Percentiles rank a stretch among this genome's conserved stretches.
These are phyloP conservation scores for Enteromius argenteus DNA, from an alignment of 2,797 vertebrate genomes.

Conservation along the genomic window DNA sequence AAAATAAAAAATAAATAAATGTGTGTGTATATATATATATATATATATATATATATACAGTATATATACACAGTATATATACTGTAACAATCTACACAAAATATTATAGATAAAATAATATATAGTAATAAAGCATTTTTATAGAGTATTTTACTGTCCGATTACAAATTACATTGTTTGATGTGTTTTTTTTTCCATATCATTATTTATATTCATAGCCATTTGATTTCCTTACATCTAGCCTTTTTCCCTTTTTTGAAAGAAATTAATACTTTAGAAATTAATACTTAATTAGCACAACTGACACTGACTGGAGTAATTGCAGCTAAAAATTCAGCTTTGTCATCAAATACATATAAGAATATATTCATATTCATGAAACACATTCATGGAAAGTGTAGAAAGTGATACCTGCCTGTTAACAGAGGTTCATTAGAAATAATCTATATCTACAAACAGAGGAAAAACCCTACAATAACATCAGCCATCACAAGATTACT, in stretches of 20 bases:
- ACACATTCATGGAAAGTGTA: neutral
- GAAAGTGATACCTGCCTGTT: conserved; percentile 6
- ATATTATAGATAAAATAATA: too few species aligned
- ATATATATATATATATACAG: too few species aligned
- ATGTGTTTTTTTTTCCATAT: too few species aligned
- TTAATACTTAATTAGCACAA: neutral
- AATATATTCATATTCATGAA: neutral
- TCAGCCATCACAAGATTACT: neutral
- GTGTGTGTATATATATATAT: too few species aligned
- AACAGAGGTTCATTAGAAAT: conserved; percentile 25
- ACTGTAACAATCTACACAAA: neutral
- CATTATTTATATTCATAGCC: neutral
- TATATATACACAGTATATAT: too few species aligned
- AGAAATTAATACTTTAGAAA: neutral
- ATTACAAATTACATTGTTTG: neutral
- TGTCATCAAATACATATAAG: neutral
- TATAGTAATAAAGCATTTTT: neutral
- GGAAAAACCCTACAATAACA: conserved; percentile 15
- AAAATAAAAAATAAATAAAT: too few species aligned
- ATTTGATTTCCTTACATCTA: neutral
- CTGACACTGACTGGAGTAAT: neutral
- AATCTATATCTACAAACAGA: conserved; percentile 14
- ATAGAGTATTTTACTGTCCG: neutral
- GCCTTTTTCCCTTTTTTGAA: neutral
- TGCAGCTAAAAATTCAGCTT: neutral